Conservation (phyloP, 2,888 invertebrate genomes). For the Cheilosia grossa region DNA sequence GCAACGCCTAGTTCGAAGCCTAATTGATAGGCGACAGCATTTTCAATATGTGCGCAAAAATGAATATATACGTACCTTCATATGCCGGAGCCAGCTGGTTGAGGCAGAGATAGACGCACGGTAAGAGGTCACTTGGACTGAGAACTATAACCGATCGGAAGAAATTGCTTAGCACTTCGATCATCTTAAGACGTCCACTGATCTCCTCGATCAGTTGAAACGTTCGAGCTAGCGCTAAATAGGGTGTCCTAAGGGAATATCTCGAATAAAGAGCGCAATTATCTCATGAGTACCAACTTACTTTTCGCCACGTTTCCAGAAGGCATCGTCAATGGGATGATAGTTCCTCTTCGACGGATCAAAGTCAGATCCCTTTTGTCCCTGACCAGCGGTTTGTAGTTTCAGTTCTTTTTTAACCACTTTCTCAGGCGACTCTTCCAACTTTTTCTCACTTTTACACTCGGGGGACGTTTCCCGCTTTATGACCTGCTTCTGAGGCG, state of each 20-base stretch:
- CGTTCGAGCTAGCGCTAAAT: slow-evolving; percentile 94
- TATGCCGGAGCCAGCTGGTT: slow-evolving; percentile 98
- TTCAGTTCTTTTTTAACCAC: slow-evolving; percentile 75
- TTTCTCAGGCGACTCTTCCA: slow-evolving; percentile 7
- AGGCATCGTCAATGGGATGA: slow-evolving; percentile 92
- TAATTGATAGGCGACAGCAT: slow-evolving; percentile 73
- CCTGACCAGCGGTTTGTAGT: slow-evolving; percentile 76
- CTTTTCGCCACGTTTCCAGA: slow-evolving; percentile 90
- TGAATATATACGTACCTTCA: slow-evolving; percentile 86
- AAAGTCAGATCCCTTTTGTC: slow-evolving; percentile 84
- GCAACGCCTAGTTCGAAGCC: slow-evolving; percentile 95
- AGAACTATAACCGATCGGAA: slow-evolving; percentile 94
- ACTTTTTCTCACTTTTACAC: neutral
- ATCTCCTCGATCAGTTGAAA: slow-evolving; percentile 94
- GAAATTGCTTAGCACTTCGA: slow-evolving; percentile 96
- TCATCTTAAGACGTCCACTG: slow-evolving; percentile 93
- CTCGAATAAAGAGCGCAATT: neutral
- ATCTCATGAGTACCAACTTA: slow-evolving; percentile 80
- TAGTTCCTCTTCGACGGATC: slow-evolving; percentile 90
- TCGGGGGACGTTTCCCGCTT: slow-evolving; percentile 17
- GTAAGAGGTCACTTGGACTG: slow-evolving; percentile 94
- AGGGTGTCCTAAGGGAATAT: slow-evolving; percentile 89
- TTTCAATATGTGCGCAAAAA: neutral
- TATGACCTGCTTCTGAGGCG: slow-evolving; percentile 7
- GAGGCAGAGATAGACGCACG: slow-evolving; percentile 96